A percentile compares a stretch with the other conserved stretches of the same genome.
These are phyloP conservation scores for Channallabes apus DNA, from an alignment of 2,797 vertebrate species.

Conservation along the genomic window DNA sequence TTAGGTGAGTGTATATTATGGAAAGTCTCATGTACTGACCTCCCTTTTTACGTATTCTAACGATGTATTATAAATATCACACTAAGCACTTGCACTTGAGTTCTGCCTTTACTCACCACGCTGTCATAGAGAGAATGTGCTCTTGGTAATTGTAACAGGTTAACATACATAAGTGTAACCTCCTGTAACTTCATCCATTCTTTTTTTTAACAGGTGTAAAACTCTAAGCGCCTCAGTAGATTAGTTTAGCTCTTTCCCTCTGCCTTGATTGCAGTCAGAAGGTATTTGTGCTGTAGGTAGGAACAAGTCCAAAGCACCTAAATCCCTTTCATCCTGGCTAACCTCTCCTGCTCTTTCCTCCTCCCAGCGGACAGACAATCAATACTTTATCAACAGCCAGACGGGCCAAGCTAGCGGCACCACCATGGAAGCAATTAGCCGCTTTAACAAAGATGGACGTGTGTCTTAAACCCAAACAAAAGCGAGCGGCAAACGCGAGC, in stretches of 20 bases:
- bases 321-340: conserved; percentile 49
- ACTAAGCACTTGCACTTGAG: not conserved
- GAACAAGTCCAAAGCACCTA: conserved; percentile 46
- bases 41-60: not conserved
- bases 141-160: not conserved
- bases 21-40: not conserved
- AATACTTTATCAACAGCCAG: conserved; percentile 60
- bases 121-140: not conserved
- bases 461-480: conserved; percentile 54
- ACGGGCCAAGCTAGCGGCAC: conserved; percentile 49
- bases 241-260: conserved; percentile 4
- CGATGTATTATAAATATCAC: conserved; percentile 8
- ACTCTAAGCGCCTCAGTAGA: not conserved
- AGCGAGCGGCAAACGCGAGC: conserved; percentile 27
- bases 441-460: conserved; percentile 57
- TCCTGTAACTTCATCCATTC: too few species aligned
- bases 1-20: too few species aligned
- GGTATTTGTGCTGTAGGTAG: conserved; percentile 45
- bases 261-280: conserved; percentile 36
- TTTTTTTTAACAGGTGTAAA: not conserved
- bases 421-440: conserved; percentile 58
- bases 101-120: not conserved
- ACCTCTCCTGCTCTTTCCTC: conserved; percentile 40
- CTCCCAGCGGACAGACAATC: conserved; percentile 53
- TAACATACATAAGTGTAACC: not conserved